These are phyloP conservation scores for Upupa epops DNA, from an alignment of 2,113 vertebrate genomes.

Conservation along the genomic window DNA sequence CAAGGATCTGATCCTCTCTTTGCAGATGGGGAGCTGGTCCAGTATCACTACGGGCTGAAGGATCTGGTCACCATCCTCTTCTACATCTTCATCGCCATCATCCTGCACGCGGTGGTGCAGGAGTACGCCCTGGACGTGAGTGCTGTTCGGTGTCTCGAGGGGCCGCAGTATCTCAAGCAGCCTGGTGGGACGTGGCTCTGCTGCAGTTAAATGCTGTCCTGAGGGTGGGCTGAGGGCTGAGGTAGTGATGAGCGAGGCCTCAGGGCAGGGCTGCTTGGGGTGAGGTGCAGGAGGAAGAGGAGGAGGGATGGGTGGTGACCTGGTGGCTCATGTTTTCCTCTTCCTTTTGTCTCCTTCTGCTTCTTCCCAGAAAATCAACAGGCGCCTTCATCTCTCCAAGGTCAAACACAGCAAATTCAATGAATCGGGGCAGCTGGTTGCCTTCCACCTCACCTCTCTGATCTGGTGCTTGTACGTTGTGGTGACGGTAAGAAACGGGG, in stretches of 20 bases:
- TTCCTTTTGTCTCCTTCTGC: neutral
- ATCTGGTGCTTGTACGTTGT: slow-evolving; percentile 92
- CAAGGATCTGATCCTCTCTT: neutral
- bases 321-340: neutral
- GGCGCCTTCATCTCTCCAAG: slow-evolving; percentile 97
- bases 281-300: neutral
- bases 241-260: neutral
- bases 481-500: slow-evolving; percentile 78
- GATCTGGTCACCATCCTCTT: slow-evolving; percentile 92
- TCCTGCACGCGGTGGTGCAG: slow-evolving; percentile 94
- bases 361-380: slow-evolving; percentile 88
- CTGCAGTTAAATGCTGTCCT: neutral
- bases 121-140: slow-evolving; percentile 96
- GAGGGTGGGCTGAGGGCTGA: neutral
- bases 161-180: neutral
- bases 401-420: slow-evolving; percentile 98
- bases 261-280: neutral
- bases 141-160: neutral
- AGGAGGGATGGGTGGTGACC: neutral
- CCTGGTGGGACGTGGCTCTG: rapidly evolving
- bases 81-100: slow-evolving; percentile 93
- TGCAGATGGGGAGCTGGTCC: slow-evolving; percentile 87
- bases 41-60: slow-evolving; percentile 93
- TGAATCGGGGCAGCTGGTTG: slow-evolving; percentile 93
- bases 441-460: slow-evolving; percentile 92